Conservation (phyloP, 2,888 invertebrate genomes). For the Apodemia zela region DNA sequence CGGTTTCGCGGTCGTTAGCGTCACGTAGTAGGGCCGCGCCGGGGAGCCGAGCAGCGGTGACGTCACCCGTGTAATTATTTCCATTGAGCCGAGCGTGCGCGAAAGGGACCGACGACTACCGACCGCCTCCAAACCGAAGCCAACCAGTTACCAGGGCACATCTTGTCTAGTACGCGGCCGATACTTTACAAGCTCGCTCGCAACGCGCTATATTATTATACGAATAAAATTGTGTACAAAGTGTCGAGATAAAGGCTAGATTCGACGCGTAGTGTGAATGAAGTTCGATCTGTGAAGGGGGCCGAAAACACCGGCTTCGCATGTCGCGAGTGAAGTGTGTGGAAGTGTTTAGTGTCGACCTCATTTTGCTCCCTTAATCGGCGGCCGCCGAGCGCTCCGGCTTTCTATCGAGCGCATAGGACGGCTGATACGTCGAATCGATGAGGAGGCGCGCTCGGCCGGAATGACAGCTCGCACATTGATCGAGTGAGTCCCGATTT, state of each 20-base stretch:
- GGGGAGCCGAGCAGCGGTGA: slow-evolving; percentile 48
- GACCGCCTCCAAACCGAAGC: slow-evolving; percentile 57
- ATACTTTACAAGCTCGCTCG: slow-evolving; percentile 54
- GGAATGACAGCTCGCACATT: slow-evolving; percentile 63
- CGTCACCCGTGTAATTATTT: slow-evolving; percentile 63
- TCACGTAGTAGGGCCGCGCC: slow-evolving; percentile 32
- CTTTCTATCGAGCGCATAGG: slow-evolving; percentile 52
- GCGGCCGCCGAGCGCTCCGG: slow-evolving; percentile 45
- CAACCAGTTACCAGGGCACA: slow-evolving; percentile 68
- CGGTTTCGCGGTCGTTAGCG: slow-evolving; percentile 19
- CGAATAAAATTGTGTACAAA: slow-evolving; percentile 38
- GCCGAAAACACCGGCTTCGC: slow-evolving; percentile 25
- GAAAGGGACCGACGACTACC: slow-evolving; percentile 51
- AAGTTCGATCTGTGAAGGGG: slow-evolving; percentile 33
- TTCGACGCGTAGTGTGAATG: slow-evolving; percentile 31
- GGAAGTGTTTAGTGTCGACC: slow-evolving; percentile 60
- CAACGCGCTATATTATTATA: slow-evolving; percentile 32
- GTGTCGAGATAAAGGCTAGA: slow-evolving; percentile 37
- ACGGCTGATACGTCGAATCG: slow-evolving; percentile 50
- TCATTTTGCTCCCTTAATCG: slow-evolving; percentile 48
- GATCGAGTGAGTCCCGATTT: slow-evolving; percentile 64
- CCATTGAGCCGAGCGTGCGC: slow-evolving; percentile 59
- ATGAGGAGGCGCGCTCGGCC: slow-evolving; percentile 54
- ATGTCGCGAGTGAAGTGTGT: slow-evolving; percentile 32
- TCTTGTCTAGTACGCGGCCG: slow-evolving; percentile 71